Conservation (phyloP, 2,888 invertebrate species). For the Eupithecia inturbata region DNA sequence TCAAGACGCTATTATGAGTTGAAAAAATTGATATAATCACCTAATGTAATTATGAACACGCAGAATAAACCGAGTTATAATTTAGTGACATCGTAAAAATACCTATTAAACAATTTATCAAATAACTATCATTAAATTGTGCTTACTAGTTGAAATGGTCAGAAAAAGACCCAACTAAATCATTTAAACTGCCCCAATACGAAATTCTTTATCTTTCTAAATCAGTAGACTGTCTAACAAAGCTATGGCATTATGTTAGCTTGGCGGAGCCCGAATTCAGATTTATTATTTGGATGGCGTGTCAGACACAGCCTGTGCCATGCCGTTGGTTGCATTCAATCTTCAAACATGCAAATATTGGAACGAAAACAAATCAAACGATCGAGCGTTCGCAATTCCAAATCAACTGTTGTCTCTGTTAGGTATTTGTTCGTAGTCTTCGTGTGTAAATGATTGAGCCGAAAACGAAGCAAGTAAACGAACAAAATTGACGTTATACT, state of each 20-base stretch:
- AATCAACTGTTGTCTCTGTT: slow-evolving; percentile 33
- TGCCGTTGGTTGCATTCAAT: slow-evolving; percentile 36
- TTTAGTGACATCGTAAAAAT: slow-evolving; percentile 6
- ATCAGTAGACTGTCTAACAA: slow-evolving; percentile 4
- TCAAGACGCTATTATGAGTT: slow-evolving; percentile 31
- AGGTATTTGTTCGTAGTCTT: slow-evolving; percentile 3
- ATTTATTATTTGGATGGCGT: slow-evolving; percentile 43
- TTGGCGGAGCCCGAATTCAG: slow-evolving; percentile 26
- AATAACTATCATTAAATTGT: not conserved
- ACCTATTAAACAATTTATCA: not conserved
- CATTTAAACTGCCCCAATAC: not conserved
- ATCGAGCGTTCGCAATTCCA: slow-evolving; percentile 10
- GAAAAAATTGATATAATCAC: slow-evolving; percentile 32
- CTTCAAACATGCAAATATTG: slow-evolving; percentile 37
- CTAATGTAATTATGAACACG: slow-evolving; percentile 35
- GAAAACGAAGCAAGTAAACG: slow-evolving; percentile 14
- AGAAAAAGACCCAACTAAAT: not conserved
- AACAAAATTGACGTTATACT: slow-evolving; percentile 13
- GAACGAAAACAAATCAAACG: slow-evolving; percentile 20
- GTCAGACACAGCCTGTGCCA: slow-evolving; percentile 51
- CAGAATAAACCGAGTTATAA: slow-evolving; percentile 14
- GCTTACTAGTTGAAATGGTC: not conserved
- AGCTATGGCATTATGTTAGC: slow-evolving; percentile 27
- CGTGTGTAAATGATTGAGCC: slow-evolving; percentile 39
- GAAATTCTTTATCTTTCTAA: slow-evolving; percentile 6